Evolutionary conservation across 1,140 invertebrate genomes (phyloP).

Genomic region (Ooceraea biroi): DNA sequence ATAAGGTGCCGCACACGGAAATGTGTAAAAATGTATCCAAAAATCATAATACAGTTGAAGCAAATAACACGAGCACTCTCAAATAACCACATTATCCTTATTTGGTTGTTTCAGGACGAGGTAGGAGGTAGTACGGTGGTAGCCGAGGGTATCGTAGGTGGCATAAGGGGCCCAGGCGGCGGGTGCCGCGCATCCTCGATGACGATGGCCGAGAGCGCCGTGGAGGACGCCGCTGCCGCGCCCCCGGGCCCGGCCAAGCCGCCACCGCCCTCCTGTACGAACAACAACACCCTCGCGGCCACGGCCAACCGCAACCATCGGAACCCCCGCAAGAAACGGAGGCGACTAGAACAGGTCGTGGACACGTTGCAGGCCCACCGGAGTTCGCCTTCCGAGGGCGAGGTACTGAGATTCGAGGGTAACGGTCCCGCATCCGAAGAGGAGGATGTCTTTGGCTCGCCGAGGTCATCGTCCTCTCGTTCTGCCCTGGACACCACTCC

Average conservation of each 20-base stretch:
- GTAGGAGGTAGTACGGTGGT: constrained; percentile 84
- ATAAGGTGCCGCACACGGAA: not conserved
- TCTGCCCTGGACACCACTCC: constrained; percentile 73
- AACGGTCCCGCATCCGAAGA: constrained; percentile 81
- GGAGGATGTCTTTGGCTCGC: constrained; percentile 82
- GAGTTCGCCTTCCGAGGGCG: constrained; percentile 78
- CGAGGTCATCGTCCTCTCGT: constrained; percentile 79
- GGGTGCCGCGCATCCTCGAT: constrained; percentile 88
- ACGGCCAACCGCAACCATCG: constrained; percentile 89
- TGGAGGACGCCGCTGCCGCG: constrained; percentile 86
- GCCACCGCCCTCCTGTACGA: constrained; percentile 85
- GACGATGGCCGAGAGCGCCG: constrained; percentile 90
- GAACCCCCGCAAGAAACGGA: constrained; percentile 88
- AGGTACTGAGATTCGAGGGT: constrained; percentile 86
- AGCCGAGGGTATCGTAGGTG: constrained; percentile 83
- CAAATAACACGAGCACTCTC: constrained; percentile 3
- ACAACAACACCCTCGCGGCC: constrained; percentile 87
- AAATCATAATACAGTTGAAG: too few relatives aligned
- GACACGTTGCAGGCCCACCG: constrained; percentile 89
- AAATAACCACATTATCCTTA: constrained; percentile 6
- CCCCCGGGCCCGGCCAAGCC: constrained; percentile 85
- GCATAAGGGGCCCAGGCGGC: constrained; percentile 87
- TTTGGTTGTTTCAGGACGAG: constrained; percentile 81
- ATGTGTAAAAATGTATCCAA: constrained; percentile 1
- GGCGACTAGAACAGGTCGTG: constrained; percentile 91